Conservation (phyloP, 2,888 invertebrate species). For the Diogma glabrata region DNA sequence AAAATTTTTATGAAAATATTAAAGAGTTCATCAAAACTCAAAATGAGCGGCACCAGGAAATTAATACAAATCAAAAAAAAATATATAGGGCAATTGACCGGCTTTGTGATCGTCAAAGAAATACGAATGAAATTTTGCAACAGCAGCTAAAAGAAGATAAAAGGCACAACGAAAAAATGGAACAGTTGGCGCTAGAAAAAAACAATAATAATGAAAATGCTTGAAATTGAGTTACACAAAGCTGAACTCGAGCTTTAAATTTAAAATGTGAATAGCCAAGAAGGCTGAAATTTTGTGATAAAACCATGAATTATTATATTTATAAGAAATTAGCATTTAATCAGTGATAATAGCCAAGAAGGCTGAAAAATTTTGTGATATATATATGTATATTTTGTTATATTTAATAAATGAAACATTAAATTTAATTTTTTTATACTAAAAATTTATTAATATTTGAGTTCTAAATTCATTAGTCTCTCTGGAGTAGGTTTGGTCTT, state of each 20-base stretch:
- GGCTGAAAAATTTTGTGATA: too few species aligned
- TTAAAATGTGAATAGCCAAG: neutral
- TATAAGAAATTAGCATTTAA: too few species aligned
- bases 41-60: neutral
- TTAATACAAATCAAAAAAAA: neutral
- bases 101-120: constrained; percentile 2
- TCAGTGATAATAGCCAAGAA: too few species aligned
- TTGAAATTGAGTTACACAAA: neutral
- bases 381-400: too few species aligned
- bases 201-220: neutral
- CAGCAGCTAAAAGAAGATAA: neutral
- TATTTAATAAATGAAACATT: too few species aligned
- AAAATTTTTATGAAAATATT: neutral
- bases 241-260: neutral
- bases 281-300: constrained; percentile 1
- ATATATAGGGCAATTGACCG: neutral
- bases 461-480: neutral
- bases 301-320: too few species aligned
- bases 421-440: neutral
- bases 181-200: neutral
- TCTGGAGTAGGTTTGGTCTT: neutral
- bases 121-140: neutral
- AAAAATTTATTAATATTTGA: neutral
- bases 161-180: neutral
- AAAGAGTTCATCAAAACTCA: neutral